Conservation (phyloP, 2,888 invertebrate genomes). For the Galerucella calmariensis region DNA sequence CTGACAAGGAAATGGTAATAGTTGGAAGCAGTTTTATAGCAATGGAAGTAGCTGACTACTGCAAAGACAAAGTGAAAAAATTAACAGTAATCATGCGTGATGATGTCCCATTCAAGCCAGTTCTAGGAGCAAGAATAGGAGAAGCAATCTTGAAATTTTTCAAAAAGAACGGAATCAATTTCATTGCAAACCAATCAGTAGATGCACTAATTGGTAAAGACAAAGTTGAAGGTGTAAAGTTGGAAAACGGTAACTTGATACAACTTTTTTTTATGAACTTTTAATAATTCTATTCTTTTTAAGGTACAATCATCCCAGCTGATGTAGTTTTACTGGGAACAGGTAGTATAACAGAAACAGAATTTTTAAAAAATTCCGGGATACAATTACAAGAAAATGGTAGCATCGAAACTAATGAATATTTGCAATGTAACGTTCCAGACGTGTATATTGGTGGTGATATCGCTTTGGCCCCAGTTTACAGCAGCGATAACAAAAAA, state of each 20-base stretch:
- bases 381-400: constrained; percentile 75
- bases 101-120: constrained; percentile 69
- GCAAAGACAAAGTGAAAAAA: constrained; percentile 78
- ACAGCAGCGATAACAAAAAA: constrained; percentile 68
- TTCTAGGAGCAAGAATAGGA: constrained; percentile 84
- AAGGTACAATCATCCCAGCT: constrained; percentile 74
- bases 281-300: neutral
- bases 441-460: constrained; percentile 92
- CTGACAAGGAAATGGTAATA: constrained; percentile 82
- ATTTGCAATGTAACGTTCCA: constrained; percentile 79
- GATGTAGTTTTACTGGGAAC: constrained; percentile 86
- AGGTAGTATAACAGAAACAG: constrained; percentile 83
- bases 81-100: constrained; percentile 83
- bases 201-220: neutral
- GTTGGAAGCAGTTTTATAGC: constrained; percentile 93
- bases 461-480: constrained; percentile 87
- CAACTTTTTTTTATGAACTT: neutral
- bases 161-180: constrained; percentile 75
- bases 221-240: constrained; percentile 12
- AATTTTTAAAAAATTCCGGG: constrained; percentile 79
- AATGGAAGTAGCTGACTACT: constrained; percentile 86
- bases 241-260: constrained; percentile 53
- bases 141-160: constrained; percentile 76
- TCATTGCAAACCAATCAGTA: constrained; percentile 6
- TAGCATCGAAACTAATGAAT: constrained; percentile 73